A percentile compares a stretch with the other conserved stretches of the same genome.
Evolutionary conservation across 2,113 vertebrate genomes (phyloP).

Genomic region (Myocastor coypus): DNA sequence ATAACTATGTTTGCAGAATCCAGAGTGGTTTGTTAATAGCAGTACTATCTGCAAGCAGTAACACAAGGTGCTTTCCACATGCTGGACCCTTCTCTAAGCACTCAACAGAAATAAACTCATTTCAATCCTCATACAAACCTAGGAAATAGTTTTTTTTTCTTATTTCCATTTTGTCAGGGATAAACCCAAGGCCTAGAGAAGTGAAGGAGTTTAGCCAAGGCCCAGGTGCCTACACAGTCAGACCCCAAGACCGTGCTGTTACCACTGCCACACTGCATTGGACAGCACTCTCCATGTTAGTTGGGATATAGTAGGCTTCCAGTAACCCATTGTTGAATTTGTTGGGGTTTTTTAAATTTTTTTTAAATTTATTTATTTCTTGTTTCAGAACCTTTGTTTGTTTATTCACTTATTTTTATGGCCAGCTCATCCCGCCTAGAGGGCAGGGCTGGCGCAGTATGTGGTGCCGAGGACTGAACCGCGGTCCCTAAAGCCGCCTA

Average conservation of each 20-base stretch:
- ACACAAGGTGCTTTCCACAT: neutral
- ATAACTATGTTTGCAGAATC: neutral
- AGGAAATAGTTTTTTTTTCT: neutral
- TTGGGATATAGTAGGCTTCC: neutral
- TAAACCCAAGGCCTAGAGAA: neutral
- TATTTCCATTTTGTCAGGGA: neutral
- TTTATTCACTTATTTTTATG: too few relatives aligned
- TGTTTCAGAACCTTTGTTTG: too few relatives aligned
- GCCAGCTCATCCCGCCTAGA: too few relatives aligned
- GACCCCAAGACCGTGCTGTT: neutral
- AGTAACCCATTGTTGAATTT: neutral
- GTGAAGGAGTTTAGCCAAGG: slow-evolving; percentile 6
- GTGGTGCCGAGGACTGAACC: too few relatives aligned
- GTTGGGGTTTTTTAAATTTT: too few relatives aligned
- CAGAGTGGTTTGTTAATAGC: neutral
- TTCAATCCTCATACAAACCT: neutral
- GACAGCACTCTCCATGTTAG: neutral
- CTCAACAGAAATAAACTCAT: neutral
- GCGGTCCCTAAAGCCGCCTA: too few relatives aligned
- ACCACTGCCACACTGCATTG: neutral
- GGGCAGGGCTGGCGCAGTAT: too few relatives aligned
- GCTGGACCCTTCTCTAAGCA: neutral
- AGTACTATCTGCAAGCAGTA: neutral
- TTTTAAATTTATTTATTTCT: too few relatives aligned
- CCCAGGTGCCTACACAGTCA: neutral